Base-by-base conservation (phyloP, 2,113 vertebrate species). In the Shinisaurus crocodilurus region DNA sequence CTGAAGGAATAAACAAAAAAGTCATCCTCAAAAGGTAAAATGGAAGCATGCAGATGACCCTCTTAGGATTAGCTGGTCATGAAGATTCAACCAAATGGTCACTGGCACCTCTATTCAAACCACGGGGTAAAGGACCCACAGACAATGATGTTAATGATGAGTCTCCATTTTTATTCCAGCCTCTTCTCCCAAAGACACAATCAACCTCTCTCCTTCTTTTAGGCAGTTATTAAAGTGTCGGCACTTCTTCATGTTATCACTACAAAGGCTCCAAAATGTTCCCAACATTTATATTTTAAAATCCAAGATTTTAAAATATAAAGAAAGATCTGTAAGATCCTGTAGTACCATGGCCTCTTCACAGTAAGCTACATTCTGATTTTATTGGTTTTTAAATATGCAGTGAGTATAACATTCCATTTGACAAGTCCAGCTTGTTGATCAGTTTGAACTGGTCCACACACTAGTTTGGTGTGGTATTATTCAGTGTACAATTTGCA, bases 1-100 rank as follows among this genome's bases (percentile, higher is more conserved):
- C 99, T 98, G 83, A 4, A 94, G 91, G 79, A 82, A 93, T 90
- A 40, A 86, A 75, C 9, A 80, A 3, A 0, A n/a, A 50, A 80
- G 50, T 90, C 16, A 82, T 13, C 91, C 12, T 91, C 70, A 89
- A 40, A 16, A 80, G 10, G 16, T 10, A 20, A 37, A 45, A 60
- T 34, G 29, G 60, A 67, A 72, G 43, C 34, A 65, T 20, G 57
- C 13, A 88, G 27, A 20, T 57, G n/a, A n/a, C n/a, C n/a, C n/a
- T n/a, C n/a, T n/a, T n/a, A 77, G 69, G 60, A 75, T 57, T 63
- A n/a, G 43, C 82, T n/a, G 0, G 0, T 6, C 72, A 88, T 5
- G 10, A 63, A 88, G 12, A 29, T 60, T 57, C 77, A 79, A 37
- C 8, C 6, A 0, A 29, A 65, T 0, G 5, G 13, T 29, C 75